Evolutionary conservation across 2,888 invertebrate species (phyloP), one percentile per base, ranked within the genome.

Genomic region (Tipula confusa): DNA sequence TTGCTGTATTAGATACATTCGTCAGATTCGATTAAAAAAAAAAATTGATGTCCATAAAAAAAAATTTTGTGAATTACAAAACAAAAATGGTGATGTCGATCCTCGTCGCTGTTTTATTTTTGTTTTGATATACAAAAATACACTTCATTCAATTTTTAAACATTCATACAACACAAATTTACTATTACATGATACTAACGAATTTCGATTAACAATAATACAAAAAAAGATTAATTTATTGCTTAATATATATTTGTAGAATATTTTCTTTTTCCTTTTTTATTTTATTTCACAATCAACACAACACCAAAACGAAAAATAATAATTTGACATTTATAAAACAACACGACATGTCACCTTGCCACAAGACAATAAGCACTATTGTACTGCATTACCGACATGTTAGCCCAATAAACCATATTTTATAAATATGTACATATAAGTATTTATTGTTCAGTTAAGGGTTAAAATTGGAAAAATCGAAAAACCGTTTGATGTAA

Each of bases 301-400:
- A 64, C 64, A 64, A 18, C 18, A 64, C 64, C 9, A 2, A 24
- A 9, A 24, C 64, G 24, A 64, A 64, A 64, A 64, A n/a, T 13
- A 9, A 64, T 4, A 64, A 64, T 24, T 24, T 64, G 64, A 64
- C 64, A 64, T 64, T 64, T 64, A 24, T 9, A 24, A 64, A 64
- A 80, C 80, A 80, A 31, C 80, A n/a, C 80, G 80, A 80, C 31
- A 80, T 29, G 80, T 80, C 80, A 80, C 80, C 80, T 80, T 80
- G 80, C 80, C 80, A 80, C 29, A 29, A 29, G 15, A 29, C 80
- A 80, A 80, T n/a, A n/a, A n/a, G 4, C 13, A 13, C n/a, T 4
- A 2, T 79, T 1, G 0, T 9, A 6, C 80, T 80, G 80, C 13
- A 2, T 29, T 80, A 80, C 13, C 80, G 31, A 80, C 15, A 80